Evolutionary conservation across 2,113 vertebrate genomes (phyloP).

Genomic region (Hemiprocne comata): DNA sequence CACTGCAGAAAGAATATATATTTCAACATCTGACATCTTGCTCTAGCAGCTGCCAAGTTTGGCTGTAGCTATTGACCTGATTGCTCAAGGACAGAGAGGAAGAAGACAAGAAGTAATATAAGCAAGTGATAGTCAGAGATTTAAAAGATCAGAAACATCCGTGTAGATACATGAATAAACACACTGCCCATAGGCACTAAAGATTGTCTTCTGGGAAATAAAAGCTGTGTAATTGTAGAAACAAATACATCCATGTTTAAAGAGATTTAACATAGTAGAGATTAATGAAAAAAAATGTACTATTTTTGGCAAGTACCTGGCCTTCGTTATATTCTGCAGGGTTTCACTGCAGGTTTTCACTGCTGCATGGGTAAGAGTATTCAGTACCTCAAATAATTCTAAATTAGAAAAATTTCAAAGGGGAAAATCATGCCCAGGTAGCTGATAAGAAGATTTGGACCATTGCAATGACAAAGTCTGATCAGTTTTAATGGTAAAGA

Average conservation of each 20-base stretch:
- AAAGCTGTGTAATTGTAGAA: background rate
- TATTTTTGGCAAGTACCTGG: background rate
- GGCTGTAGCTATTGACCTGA: constrained; percentile 54
- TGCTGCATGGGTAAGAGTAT: background rate
- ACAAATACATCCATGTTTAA: background rate
- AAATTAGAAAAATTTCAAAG: background rate
- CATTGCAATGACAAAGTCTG: background rate
- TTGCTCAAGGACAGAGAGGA: constrained; percentile 60
- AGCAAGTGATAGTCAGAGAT: constrained; percentile 6
- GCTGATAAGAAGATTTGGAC: background rate
- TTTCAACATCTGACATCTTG: constrained; percentile 70
- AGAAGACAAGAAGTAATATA: background rate
- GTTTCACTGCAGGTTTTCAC: background rate
- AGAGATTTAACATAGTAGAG: background rate
- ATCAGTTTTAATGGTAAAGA: background rate
- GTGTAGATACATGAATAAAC: background rate
- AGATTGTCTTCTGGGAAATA: background rate
- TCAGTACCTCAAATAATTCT: background rate
- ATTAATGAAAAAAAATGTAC: background rate
- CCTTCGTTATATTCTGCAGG: background rate
- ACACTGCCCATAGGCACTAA: accelerated
- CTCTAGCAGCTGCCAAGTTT: constrained; percentile 66
- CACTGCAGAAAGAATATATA: constrained; percentile 62
- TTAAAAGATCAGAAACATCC: background rate
- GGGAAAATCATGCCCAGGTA: background rate